Evolutionary conservation across 2,797 vertebrate species (phyloP), one percentile per base, ranked within the genome.

Genomic region (Netta rufina): DNA sequence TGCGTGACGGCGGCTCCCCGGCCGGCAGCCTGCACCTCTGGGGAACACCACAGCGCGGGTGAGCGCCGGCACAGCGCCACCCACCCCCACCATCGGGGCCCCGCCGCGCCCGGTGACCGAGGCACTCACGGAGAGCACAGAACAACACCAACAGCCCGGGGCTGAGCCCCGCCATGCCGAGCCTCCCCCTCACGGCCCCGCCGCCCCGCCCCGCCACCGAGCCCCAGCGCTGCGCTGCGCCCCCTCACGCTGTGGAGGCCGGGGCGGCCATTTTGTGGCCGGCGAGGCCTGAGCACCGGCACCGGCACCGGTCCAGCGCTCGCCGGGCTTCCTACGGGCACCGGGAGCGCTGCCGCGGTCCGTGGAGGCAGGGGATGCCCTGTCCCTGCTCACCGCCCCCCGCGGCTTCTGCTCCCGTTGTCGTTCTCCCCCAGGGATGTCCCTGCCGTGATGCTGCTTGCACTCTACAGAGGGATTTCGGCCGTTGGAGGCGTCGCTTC

Each of bases 41-140:
- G 51, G 51, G 28, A 64, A 64, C 61, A 25, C 38, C 38, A 41
- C 61, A 41, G 61, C 13, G 13, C 27, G 27, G 6, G 27, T 64
- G 18, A 64, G 38, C 9, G 6, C 11, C 38, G 18, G 38, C 61
- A 30, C 24, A 15, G 8, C 51, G 25, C 24, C 51, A 1, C 51
- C 24, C 24, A 0, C 27, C 1, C 51, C 51, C 22, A 51, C 25
- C 15, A 12, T 36, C 13, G 27, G 64, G 15, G 9, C 17, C 27
- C 21, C 28, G 7, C 24, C 60, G 58, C 33, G 8, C 24, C 28
- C 39, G 24, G 33, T 11, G 15, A 27, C 2, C 9, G 20, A 13
- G 18, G 27, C 36, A 85, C 94, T 94, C 39, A 93, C 95, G 64
- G 72, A 93, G 45, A 10, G 60, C 87, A 15, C 90, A 81, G 28